Evolutionary conservation across 2,888 invertebrate genomes (phyloP).

Genomic region (Drosophila rellima): DNA sequence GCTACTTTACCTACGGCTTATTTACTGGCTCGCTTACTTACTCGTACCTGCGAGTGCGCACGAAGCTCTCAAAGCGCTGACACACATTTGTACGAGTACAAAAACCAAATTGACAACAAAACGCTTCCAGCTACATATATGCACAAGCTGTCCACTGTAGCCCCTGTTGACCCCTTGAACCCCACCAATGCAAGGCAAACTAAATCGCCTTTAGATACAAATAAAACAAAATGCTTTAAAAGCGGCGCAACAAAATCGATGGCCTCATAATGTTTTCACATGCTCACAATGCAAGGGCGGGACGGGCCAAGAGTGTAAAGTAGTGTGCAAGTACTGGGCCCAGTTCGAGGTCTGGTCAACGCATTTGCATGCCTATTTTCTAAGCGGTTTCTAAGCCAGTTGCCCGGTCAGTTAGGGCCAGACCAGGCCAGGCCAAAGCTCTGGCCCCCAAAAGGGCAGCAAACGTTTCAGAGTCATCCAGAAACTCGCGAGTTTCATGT

Average conservation of each 20-base stretch:
- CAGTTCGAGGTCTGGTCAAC: slow-evolving; percentile 69
- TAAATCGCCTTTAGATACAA: slow-evolving; percentile 74
- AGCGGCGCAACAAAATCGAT: slow-evolving; percentile 74
- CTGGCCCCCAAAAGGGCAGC: slow-evolving; percentile 49
- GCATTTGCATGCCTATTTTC: slow-evolving; percentile 43
- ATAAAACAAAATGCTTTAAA: slow-evolving; percentile 53
- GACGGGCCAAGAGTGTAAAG: slow-evolving; percentile 2
- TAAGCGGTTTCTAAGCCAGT: slow-evolving; percentile 57
- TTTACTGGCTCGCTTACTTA: slow-evolving; percentile 61
- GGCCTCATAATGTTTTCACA: slow-evolving; percentile 75
- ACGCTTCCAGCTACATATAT: slow-evolving; percentile 32
- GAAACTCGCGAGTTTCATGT: slow-evolving; percentile 26
- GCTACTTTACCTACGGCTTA: slow-evolving; percentile 73
- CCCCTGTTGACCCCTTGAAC: not conserved
- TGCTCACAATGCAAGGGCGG: slow-evolving; percentile 20
- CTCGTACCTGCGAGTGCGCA: slow-evolving; percentile 24
- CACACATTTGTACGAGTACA: slow-evolving; percentile 38
- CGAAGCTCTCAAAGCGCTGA: slow-evolving; percentile 49
- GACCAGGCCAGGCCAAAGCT: slow-evolving; percentile 54
- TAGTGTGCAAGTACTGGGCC: slow-evolving; percentile 20
- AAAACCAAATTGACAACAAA: slow-evolving; percentile 43
- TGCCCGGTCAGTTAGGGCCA: slow-evolving; percentile 61
- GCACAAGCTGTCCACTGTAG: slow-evolving; percentile 1
- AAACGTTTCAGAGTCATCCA: slow-evolving; percentile 41
- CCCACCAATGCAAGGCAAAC: slow-evolving; percentile 37